Evolutionary conservation across 2,888 invertebrate genomes (phyloP).

Genomic region (Embidobia sp.): DNA sequence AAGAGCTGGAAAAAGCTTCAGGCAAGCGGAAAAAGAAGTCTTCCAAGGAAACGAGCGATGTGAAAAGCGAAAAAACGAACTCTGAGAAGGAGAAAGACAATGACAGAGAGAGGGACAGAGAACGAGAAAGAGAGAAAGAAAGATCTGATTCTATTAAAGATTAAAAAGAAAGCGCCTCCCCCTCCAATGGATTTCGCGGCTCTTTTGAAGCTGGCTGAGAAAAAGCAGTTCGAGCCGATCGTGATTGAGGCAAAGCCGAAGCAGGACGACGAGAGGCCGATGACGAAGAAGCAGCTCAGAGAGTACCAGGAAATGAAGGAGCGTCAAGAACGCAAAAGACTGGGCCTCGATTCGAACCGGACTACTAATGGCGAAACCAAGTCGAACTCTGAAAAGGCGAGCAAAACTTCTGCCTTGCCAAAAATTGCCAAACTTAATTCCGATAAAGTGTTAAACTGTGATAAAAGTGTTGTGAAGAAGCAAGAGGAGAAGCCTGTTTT

Average conservation of each 20-base stretch:
- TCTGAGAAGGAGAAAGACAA: slow-evolving; percentile 76
- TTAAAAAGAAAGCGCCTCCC: slow-evolving; percentile 85
- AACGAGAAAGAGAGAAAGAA: slow-evolving; percentile 79
- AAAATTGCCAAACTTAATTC: slow-evolving; percentile 41
- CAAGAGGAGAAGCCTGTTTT: neutral
- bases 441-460: slow-evolving; percentile 26
- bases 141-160: slow-evolving; percentile 82
- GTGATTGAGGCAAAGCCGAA: slow-evolving; percentile 83
- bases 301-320: slow-evolving; percentile 88
- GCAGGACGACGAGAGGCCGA: slow-evolving; percentile 84
- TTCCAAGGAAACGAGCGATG: slow-evolving; percentile 77
- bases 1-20: slow-evolving; percentile 87
- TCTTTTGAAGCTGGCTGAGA: slow-evolving; percentile 90
- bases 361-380: slow-evolving; percentile 17
- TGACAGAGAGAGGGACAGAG: slow-evolving; percentile 75
- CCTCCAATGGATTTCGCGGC: slow-evolving; percentile 91
- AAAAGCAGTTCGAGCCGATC: slow-evolving; percentile 91
- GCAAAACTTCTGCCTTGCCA: too few relatives aligned
- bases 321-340: neutral
- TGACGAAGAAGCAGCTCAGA: slow-evolving; percentile 91
- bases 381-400: slow-evolving; percentile 67
- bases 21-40: slow-evolving; percentile 86
- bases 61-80: slow-evolving; percentile 78
- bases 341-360: slow-evolving; percentile 1
- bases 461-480: slow-evolving; percentile 13